Conservation (phyloP, 2,113 vertebrate species). For the Protobothrops mucrosquamatus region DNA sequence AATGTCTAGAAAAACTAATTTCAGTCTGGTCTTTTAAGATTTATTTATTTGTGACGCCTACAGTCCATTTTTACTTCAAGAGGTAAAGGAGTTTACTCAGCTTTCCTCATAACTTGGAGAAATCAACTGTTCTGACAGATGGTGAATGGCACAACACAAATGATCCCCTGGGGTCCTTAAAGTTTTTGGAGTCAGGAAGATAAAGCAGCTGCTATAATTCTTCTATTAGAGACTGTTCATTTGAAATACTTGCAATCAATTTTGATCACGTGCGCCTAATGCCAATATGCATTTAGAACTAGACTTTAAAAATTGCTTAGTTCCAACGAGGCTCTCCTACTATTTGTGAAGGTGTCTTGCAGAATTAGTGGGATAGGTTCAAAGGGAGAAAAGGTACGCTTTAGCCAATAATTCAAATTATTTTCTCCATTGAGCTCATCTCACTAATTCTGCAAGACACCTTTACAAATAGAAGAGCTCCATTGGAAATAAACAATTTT, state of each 20-base stretch:
- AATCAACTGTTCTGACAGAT: neutral
- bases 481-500: neutral
- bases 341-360: neutral
- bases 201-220: neutral
- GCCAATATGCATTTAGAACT: neutral
- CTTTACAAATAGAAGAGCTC: neutral
- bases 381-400: neutral
- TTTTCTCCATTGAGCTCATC: neutral
- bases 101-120: neutral
- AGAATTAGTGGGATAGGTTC: neutral
- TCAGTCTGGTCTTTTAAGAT: neutral
- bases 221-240: neutral
- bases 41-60: neutral
- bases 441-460: neutral
- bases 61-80: neutral
- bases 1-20: neutral
- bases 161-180: neutral
- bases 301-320: neutral
- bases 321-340: neutral
- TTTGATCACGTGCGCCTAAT: neutral
- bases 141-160: neutral
- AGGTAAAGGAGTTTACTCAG: neutral
- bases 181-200: neutral
- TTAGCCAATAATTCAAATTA: neutral
- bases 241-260: neutral